A percentile compares a stretch with the other conserved stretches of the same genome.
phyloP scores from a whole-genome alignment of 2,888 invertebrate species.

The Laothoe populi region DNA sequence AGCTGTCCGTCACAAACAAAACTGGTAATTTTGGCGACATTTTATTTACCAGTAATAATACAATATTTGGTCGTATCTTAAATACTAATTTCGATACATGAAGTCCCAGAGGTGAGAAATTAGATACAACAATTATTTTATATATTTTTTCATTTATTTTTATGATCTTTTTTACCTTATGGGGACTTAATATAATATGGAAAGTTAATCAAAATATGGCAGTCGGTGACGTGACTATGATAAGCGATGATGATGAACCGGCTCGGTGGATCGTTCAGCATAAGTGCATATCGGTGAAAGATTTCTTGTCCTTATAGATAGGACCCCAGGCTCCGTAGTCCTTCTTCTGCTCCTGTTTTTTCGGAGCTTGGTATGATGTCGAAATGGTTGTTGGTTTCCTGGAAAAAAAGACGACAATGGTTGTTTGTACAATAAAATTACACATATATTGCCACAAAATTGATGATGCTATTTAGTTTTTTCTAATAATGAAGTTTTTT shows the following conservation, averaged over 20 bases:
- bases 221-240: slow-evolving; percentile 45
- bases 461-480: too few species aligned
- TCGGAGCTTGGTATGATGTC: slow-evolving; percentile 63
- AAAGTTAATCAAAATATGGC: slow-evolving; percentile 33
- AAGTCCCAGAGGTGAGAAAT: slow-evolving; percentile 3
- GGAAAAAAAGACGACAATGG: slow-evolving; percentile 40
- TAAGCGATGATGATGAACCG: slow-evolving; percentile 53
- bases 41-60: slow-evolving; percentile 44
- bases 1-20: slow-evolving; percentile 51
- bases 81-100: slow-evolving; percentile 28
- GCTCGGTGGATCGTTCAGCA: slow-evolving; percentile 71
- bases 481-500: too few species aligned
- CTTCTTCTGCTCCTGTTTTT: slow-evolving; percentile 73
- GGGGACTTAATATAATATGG: slow-evolving; percentile 11
- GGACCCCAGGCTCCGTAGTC: slow-evolving; percentile 89
- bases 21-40: slow-evolving; percentile 38
- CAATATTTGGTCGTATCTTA: slow-evolving; percentile 50
- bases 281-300: slow-evolving; percentile 89
- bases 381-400: slow-evolving; percentile 60
- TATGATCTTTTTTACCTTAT: not conserved
- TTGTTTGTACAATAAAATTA: too few species aligned
- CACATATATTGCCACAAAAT: too few species aligned
- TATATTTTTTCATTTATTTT: not conserved
- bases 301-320: slow-evolving; percentile 89
- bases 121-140: not conserved